phyloP scores from a whole-genome alignment of 2,797 vertebrate species.

The Oreochromis mossambicus region DNA sequence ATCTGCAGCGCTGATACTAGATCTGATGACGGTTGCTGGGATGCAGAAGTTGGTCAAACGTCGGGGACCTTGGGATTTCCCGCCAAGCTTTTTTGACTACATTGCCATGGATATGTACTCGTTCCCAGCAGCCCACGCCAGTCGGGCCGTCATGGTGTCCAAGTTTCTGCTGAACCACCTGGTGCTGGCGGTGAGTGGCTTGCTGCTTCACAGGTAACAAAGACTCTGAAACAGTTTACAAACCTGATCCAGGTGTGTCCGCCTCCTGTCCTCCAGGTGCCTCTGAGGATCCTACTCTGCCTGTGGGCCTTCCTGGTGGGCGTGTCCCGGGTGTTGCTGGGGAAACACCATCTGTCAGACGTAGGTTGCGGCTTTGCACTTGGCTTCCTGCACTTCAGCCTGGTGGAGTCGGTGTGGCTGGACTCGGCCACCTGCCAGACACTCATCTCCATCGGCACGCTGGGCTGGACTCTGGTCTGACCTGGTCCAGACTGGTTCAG shows the following conservation, averaged over 20 bases:
- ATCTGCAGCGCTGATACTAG: conserved; percentile 83
- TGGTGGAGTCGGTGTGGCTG: conserved; percentile 92
- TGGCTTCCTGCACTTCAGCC: conserved; percentile 87
- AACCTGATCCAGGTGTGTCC: neutral
- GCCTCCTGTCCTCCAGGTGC: conserved; percentile 58
- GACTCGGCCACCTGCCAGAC: conserved; percentile 89
- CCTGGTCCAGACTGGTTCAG: neutral
- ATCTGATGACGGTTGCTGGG: conserved; percentile 85
- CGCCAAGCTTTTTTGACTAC: conserved; percentile 83
- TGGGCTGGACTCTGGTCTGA: conserved; percentile 62
- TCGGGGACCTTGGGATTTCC: conserved; percentile 82
- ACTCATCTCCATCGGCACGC: conserved; percentile 84
- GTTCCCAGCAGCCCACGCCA: conserved; percentile 89
- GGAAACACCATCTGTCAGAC: conserved; percentile 88
- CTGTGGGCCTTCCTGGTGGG: conserved; percentile 88
- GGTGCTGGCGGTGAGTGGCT: conserved; percentile 79
- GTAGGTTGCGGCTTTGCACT: conserved; percentile 87
- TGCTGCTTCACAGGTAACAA: neutral
- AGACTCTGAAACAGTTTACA: neutral
- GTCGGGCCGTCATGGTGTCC: conserved; percentile 86
- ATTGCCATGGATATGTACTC: conserved; percentile 89
- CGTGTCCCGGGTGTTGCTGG: conserved; percentile 85
- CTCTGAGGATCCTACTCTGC: conserved; percentile 86
- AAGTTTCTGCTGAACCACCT: conserved; percentile 92
- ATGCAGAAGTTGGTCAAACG: conserved; percentile 89